A percentile compares a stretch with the other conserved stretches of the same genome.
These are phyloP conservation scores for Brachionus rubens DNA, from an alignment of 1,140 invertebrate genomes.

Conservation along the genomic window DNA sequence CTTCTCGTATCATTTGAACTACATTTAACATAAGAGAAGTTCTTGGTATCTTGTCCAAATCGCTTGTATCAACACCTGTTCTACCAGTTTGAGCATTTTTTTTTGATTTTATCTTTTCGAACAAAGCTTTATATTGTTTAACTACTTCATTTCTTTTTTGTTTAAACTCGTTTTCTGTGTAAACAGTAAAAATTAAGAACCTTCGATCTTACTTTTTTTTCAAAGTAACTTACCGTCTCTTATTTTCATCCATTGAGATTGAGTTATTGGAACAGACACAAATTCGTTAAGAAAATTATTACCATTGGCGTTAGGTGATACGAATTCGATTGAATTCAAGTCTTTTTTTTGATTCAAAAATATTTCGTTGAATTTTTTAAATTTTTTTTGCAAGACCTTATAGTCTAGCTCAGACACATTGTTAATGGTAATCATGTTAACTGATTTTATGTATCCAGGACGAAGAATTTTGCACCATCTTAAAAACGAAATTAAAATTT, in stretches of 20 bases:
- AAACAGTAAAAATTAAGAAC: too few species aligned
- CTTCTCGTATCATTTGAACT: constrained; percentile 45
- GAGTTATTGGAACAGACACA: constrained; percentile 6
- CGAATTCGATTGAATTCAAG: constrained; percentile 21
- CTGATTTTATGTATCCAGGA: constrained; percentile 4
- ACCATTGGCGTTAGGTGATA: not conserved
- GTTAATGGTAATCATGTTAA: constrained; percentile 33
- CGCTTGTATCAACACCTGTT: not conserved
- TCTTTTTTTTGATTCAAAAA: constrained; percentile 10
- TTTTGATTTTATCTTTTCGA: constrained; percentile 19
- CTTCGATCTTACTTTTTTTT: too few species aligned
- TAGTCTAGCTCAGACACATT: constrained; percentile 31
- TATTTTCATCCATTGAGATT: constrained; percentile 41
- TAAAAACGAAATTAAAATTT: not conserved
- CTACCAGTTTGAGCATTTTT: not conserved
- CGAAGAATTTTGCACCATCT: constrained; percentile 45
- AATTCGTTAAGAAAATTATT: constrained; percentile 7
- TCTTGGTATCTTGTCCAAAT: constrained; percentile 42
- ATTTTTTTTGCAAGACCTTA: not conserved
- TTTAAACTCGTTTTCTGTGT: constrained; percentile 12
- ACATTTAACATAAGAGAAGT: constrained; percentile 13
- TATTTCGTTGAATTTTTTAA: constrained; percentile 1
- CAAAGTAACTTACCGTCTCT: constrained; percentile 30
- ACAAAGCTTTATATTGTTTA: constrained; percentile 1
- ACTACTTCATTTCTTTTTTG: constrained; percentile 27